Conservation (phyloP, 2,113 vertebrate genomes). For the Tachuris rubrigastra region DNA sequence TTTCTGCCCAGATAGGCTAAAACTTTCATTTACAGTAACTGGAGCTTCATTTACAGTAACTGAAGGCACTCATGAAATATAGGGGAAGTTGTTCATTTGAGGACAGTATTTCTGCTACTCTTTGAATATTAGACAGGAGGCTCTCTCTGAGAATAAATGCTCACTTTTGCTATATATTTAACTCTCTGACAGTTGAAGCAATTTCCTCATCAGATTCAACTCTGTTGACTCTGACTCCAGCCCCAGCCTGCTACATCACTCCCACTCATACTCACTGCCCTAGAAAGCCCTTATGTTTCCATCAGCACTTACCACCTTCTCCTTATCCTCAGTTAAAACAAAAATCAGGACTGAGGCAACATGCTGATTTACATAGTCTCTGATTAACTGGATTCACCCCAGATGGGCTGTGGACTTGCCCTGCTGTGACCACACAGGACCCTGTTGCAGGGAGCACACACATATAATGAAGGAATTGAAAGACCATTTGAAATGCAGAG, state of each 20-base stretch:
- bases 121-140: neutral
- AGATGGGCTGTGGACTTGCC: neutral
- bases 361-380: neutral
- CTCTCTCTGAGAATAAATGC: neutral
- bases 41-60: neutral
- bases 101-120: neutral
- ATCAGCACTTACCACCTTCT: neutral
- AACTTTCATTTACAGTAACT: neutral
- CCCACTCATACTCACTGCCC: neutral
- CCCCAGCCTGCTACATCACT: neutral
- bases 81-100: neutral
- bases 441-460: neutral
- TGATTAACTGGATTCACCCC: neutral
- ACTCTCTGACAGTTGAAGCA: neutral
- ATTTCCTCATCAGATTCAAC: neutral
- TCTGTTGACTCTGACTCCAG: fast-evolving
- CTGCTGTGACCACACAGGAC: neutral
- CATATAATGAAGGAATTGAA: neutral
- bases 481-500: neutral
- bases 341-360: neutral
- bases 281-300: neutral
- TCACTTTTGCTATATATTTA: neutral
- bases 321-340: neutral
- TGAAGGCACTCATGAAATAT: neutral
- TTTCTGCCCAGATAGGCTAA: neutral